Percentiles rank a stretch among this genome's conserved stretches.
phyloP scores from a whole-genome alignment of 2,113 vertebrate species.

The Brevimyrus niger region DNA sequence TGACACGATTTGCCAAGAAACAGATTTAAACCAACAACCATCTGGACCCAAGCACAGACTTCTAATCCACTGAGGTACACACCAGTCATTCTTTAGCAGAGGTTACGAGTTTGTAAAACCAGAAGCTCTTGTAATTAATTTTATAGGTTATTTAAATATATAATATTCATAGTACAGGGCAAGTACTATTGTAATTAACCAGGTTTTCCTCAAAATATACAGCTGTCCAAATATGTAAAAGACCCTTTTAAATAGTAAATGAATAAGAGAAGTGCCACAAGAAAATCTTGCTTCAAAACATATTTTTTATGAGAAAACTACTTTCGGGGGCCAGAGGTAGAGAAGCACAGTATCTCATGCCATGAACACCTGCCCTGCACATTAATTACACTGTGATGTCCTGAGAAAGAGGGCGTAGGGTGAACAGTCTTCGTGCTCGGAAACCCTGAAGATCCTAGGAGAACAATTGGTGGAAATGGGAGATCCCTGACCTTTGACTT shows the following conservation, averaged over 20 bases:
- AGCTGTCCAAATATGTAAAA: neutral
- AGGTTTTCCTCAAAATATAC: neutral
- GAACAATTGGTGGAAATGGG: conserved; percentile 54
- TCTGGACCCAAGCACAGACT: neutral
- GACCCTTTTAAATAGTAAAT: neutral
- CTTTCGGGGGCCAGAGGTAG: neutral
- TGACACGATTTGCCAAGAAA: neutral
- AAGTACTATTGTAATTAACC: neutral
- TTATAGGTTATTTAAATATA: neutral
- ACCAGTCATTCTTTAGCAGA: neutral
- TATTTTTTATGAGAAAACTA: neutral
- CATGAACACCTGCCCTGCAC: conserved; percentile 13
- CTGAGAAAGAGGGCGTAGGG: neutral
- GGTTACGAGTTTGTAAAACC: neutral
- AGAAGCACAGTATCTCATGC: neutral
- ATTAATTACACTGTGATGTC: neutral
- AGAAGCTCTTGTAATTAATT: neutral
- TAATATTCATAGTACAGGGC: neutral
- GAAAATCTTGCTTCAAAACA: neutral
- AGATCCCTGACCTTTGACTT: conserved; percentile 38
- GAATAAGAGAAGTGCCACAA: neutral
- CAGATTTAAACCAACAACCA: neutral
- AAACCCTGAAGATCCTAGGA: conserved; percentile 38
- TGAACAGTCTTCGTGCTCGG: conserved; percentile 13
- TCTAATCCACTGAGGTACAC: neutral